phyloP scores from a whole-genome alignment of 2,113 vertebrate species.

The Pygathrix nemaeus region DNA sequence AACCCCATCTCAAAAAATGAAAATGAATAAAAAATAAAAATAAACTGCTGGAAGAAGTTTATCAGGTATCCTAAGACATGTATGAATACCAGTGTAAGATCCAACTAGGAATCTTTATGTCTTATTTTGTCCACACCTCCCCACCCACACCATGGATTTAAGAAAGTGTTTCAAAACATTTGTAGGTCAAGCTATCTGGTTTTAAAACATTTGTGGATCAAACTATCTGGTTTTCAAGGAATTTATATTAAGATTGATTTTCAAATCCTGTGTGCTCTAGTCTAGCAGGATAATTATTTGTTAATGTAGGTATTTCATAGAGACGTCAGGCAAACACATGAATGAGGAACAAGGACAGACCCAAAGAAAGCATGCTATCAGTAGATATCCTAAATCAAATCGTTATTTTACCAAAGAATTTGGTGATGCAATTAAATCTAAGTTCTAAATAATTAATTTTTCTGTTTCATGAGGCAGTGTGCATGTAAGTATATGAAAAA shows the following conservation, averaged over 20 bases:
- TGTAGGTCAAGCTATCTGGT: not conserved
- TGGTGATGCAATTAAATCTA: not conserved
- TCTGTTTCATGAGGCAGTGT: not conserved
- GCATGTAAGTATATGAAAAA: not conserved
- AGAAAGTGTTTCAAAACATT: not conserved
- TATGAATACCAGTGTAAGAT: not conserved
- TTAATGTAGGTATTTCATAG: not conserved
- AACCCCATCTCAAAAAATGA: too few species aligned
- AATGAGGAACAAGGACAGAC: not conserved
- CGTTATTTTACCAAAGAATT: not conserved
- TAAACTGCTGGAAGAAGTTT: too few species aligned
- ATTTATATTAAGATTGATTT: not conserved
- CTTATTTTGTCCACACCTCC: not conserved
- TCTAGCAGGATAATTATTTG: not conserved
- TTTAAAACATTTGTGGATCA: not conserved
- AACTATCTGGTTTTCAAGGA: not conserved
- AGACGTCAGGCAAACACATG: not conserved
- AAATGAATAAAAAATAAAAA: too few species aligned
- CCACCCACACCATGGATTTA: not conserved
- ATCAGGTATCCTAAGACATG: not conserved
- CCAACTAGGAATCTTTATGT: not conserved
- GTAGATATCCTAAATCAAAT: not conserved
- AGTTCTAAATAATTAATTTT: not conserved
- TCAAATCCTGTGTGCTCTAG: not conserved
- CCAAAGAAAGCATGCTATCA: not conserved